Percentiles rank a stretch among this genome's conserved stretches.
These are phyloP conservation scores for Numenius phaeopus DNA, from an alignment of 2,797 vertebrate species.

Conservation along the genomic window DNA sequence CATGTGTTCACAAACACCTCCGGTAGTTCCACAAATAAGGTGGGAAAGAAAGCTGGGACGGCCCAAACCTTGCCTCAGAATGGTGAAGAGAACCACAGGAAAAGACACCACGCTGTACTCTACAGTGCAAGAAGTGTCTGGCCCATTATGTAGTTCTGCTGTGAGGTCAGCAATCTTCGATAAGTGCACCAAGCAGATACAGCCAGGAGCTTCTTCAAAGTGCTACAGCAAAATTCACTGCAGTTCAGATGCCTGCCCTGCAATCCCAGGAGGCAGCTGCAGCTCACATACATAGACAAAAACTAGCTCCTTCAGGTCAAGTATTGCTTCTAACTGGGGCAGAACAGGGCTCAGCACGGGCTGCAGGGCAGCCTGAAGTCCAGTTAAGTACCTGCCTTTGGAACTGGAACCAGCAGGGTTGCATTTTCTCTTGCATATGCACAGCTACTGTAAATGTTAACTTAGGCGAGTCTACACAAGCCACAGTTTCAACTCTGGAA, in stretches of 20 bases:
- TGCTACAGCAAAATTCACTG: not conserved
- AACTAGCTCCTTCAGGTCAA: not conserved
- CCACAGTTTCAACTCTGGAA: not conserved
- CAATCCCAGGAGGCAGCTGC: not conserved
- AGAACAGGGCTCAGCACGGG: not conserved
- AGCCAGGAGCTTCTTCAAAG: not conserved
- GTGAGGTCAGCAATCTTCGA: not conserved
- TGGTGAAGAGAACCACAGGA: not conserved
- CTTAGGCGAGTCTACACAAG: not conserved
- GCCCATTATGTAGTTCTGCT: not conserved
- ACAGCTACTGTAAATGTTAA: not conserved
- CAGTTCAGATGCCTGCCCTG: not conserved
- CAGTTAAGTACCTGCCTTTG: not conserved
- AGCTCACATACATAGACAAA: not conserved
- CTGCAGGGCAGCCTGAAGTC: not conserved
- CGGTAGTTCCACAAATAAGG: not conserved
- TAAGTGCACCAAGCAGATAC: not conserved
- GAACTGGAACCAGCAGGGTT: not conserved
- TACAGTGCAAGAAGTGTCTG: not conserved
- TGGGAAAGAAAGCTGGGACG: not conserved
- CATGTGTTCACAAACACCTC: not conserved
- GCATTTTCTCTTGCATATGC: not conserved
- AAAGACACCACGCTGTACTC: not conserved
- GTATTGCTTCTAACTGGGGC: not conserved
- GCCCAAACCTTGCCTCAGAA: not conserved